Evolutionary conservation across 2,113 vertebrate species (phyloP).

Genomic region (Monopterus albus): DNA sequence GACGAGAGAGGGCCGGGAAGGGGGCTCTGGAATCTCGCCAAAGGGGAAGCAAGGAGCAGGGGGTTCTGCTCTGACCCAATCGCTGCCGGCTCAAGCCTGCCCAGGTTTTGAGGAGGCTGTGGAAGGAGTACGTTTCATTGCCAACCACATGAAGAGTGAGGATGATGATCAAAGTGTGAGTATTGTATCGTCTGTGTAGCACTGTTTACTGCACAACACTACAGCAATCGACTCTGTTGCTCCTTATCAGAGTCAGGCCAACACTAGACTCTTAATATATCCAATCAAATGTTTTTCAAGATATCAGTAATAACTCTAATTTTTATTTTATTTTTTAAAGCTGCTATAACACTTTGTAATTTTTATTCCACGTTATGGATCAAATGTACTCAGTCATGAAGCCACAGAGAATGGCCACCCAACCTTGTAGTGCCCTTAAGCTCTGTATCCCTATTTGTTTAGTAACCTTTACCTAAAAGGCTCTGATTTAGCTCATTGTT

Average conservation of each 20-base stretch:
- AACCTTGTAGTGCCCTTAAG: neutral
- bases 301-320: neutral
- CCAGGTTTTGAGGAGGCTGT: constrained; percentile 91
- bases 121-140: constrained; percentile 95
- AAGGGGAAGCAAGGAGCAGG: constrained; percentile 73
- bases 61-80: constrained; percentile 78
- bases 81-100: constrained; percentile 79
- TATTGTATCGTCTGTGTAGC: constrained; percentile 30
- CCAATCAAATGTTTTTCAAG: too few relatives aligned
- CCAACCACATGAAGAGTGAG: constrained; percentile 95
- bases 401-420: neutral
- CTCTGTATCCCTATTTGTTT: too few relatives aligned
- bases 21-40: constrained; percentile 60
- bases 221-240: neutral
- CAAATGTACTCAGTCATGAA: too few relatives aligned
- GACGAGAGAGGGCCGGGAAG: constrained; percentile 77
- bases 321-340: neutral
- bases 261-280: neutral
- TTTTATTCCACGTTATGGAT: too few relatives aligned
- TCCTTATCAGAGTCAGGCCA: neutral
- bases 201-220: neutral
- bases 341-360: neutral
- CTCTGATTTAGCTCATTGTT: too few relatives aligned
- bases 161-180: constrained; percentile 97
- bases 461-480: neutral